Evolutionary conservation across 1,140 invertebrate species (phyloP).

Genomic region (Drosophila willistoni): DNA sequence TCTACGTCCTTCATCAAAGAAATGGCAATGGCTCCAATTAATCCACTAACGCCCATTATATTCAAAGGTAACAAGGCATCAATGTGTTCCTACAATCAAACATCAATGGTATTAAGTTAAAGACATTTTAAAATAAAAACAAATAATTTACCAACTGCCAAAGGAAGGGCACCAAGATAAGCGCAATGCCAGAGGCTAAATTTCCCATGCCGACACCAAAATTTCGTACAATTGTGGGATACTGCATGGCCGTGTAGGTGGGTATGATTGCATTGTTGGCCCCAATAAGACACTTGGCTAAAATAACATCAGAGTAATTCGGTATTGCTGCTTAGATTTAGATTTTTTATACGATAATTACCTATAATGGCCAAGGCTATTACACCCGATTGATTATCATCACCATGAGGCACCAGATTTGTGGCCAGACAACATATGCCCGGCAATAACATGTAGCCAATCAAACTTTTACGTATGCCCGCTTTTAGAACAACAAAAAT

Average conservation of each 20-base stretch:
- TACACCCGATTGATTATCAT: conserved; percentile 80
- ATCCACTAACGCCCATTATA: conserved; percentile 86
- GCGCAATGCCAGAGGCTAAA: conserved; percentile 87
- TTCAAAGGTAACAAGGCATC: conserved; percentile 86
- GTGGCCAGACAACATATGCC: conserved; percentile 87
- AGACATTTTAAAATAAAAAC: background rate
- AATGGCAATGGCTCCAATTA: conserved; percentile 86
- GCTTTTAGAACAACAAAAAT: conserved; percentile 88
- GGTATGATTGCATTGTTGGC: conserved; percentile 89
- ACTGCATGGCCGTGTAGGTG: conserved; percentile 89
- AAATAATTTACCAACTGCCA: conserved; percentile 87
- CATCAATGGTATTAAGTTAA: background rate
- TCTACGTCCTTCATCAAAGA: conserved; percentile 83
- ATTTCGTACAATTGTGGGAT: conserved; percentile 89
- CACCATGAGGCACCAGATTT: conserved; percentile 83
- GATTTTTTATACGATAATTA: conserved; percentile 25
- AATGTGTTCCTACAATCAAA: conserved; percentile 73
- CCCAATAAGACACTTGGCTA: conserved; percentile 87
- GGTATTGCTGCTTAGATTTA: background rate
- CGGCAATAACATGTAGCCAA: conserved; percentile 86
- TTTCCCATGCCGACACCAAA: conserved; percentile 89
- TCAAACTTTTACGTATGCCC: conserved; percentile 87
- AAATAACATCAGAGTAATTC: background rate
- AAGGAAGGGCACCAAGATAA: conserved; percentile 88
- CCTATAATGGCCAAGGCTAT: conserved; percentile 85